phyloP scores from a whole-genome alignment of 2,113 vertebrate genomes.

The Aix galericulata region DNA sequence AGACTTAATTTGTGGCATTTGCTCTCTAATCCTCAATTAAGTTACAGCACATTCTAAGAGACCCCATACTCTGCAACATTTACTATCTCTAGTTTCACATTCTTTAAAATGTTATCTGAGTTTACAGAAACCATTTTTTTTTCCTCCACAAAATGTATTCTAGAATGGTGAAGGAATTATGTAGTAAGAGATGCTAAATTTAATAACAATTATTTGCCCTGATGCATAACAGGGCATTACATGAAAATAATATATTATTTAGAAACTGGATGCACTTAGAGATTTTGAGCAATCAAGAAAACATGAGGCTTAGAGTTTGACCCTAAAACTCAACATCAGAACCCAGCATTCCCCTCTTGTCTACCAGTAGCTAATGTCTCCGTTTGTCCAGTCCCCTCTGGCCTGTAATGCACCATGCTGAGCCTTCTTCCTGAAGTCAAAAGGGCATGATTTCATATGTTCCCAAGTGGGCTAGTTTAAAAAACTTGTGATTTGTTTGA shows the following conservation, averaged over 20 bases:
- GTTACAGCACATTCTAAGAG: background rate
- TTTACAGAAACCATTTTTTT: background rate
- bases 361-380: background rate
- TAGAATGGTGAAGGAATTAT: background rate
- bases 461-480: background rate
- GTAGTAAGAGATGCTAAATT: background rate
- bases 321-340: background rate
- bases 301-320: rapidly evolving
- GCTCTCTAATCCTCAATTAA: background rate
- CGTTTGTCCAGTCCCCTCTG: rapidly evolving
- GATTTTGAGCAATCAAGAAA: background rate
- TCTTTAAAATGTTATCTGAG: background rate
- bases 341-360: rapidly evolving
- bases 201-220: background rate
- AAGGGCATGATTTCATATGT: background rate
- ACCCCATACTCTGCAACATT: background rate
- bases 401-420: rapidly evolving
- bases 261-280: background rate
- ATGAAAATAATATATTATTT: no score
- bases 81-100: background rate
- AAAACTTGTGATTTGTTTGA: background rate
- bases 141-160: background rate
- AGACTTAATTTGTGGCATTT: background rate
- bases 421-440: background rate
- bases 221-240: background rate